These are phyloP conservation scores for Drosophila nr. perissopoda DNA, from an alignment of 2,888 invertebrate genomes.

Conservation along the genomic window DNA sequence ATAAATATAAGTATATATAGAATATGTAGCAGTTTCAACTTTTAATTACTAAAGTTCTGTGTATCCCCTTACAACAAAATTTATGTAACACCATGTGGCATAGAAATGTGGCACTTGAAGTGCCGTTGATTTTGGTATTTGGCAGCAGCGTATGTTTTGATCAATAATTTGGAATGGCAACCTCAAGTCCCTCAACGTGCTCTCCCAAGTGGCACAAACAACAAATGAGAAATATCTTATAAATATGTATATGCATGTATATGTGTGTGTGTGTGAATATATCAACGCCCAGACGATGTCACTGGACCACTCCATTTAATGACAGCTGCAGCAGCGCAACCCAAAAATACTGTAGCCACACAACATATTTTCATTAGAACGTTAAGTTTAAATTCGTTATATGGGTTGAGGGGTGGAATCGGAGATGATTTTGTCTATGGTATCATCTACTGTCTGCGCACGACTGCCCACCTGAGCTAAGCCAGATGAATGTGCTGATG, in stretches of 20 bases:
- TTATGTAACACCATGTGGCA: not conserved
- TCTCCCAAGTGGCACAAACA: slow-evolving; percentile 29
- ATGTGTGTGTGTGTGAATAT: slow-evolving; percentile 45
- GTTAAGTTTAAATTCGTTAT: slow-evolving; percentile 41
- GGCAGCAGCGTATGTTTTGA: slow-evolving; percentile 53
- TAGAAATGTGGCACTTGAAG: slow-evolving; percentile 26
- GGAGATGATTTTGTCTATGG: slow-evolving; percentile 7
- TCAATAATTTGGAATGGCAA: slow-evolving; percentile 55
- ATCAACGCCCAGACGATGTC: slow-evolving; percentile 53
- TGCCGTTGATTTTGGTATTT: slow-evolving; percentile 51
- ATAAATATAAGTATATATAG: not conserved
- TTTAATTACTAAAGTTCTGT: not conserved
- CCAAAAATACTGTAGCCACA: slow-evolving; percentile 67
- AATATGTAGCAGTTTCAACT: not conserved
- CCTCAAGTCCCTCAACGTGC: slow-evolving; percentile 54
- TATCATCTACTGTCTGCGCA: slow-evolving; percentile 37
- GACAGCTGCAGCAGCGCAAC: slow-evolving; percentile 61
- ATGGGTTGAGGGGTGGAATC: not conserved
- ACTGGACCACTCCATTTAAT: slow-evolving; percentile 65
- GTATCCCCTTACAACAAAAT: not conserved
- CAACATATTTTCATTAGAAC: slow-evolving; percentile 71
- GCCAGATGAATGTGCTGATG: slow-evolving; percentile 50
- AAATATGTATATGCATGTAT: slow-evolving; percentile 29
- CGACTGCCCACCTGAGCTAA: slow-evolving; percentile 62
- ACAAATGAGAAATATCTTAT: slow-evolving; percentile 54